Conservation (phyloP, 1,140 invertebrate genomes). For the Pseudomyrmex flavicornis region DNA sequence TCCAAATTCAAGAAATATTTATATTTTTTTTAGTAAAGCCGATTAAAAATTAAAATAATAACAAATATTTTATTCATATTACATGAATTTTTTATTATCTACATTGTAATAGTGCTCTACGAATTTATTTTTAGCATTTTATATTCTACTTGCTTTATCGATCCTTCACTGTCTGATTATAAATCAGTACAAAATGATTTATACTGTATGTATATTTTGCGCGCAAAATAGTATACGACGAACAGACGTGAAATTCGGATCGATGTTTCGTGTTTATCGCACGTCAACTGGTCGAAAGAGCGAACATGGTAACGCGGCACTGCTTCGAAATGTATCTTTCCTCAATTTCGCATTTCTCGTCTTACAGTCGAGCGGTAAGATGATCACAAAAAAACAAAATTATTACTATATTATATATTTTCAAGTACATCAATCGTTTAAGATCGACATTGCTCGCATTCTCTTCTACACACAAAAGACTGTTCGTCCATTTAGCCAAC, state of each 20-base stretch:
- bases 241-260: constrained; percentile 32
- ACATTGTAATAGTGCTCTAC: background rate
- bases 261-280: constrained; percentile 58
- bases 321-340: constrained; percentile 16
- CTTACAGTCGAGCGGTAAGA: constrained; percentile 33
- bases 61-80: background rate
- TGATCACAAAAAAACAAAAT: background rate
- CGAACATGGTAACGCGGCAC: constrained; percentile 9
- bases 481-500: constrained; percentile 6
- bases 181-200: constrained; percentile 25
- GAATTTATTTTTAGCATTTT: background rate
- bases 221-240: background rate
- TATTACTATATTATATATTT: constrained; percentile 20
- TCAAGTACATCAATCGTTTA: constrained; percentile 64
- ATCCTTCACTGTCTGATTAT: constrained; percentile 1
- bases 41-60: background rate
- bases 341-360: constrained; percentile 46
- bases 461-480: background rate
- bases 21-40: background rate
- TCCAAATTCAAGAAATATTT: background rate
- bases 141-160: background rate
- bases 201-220: background rate
- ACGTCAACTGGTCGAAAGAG: constrained; percentile 11
- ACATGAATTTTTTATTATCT: background rate
- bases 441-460: background rate